Evolutionary conservation across 2,888 invertebrate species (phyloP).

Genomic region (Litoditis marina): DNA sequence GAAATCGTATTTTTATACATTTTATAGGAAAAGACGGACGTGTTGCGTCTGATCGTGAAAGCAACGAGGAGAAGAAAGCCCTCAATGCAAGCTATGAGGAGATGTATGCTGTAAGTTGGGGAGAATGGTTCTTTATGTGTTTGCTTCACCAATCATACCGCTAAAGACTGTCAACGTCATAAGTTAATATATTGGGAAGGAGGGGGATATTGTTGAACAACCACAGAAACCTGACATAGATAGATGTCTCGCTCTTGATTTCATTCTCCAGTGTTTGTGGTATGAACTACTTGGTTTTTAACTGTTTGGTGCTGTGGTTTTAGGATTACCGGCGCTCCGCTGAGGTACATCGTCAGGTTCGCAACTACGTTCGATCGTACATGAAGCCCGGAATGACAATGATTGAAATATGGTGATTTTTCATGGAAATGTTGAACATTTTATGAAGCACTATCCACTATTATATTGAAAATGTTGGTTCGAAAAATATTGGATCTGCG

Average conservation of each 20-base stretch:
- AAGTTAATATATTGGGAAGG: no score
- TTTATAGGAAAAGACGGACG: constrained; percentile 49
- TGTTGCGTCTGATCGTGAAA: constrained; percentile 60
- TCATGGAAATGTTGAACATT: not conserved
- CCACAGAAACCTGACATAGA: no score
- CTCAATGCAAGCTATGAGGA: constrained; percentile 86
- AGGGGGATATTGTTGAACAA: no score
- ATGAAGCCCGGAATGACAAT: constrained; percentile 98
- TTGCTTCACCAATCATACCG: no score
- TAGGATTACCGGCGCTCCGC: constrained; percentile 76
- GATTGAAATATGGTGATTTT: constrained; percentile 82
- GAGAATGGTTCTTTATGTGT: no score
- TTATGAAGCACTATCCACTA: no score
- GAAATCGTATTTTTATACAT: constrained; percentile 14
- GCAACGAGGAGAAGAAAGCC: constrained; percentile 73
- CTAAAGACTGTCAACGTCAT: no score
- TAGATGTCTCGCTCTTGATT: not conserved
- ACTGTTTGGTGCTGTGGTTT: constrained; percentile 11
- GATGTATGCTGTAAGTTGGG: constrained; percentile 74
- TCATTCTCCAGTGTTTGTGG: constrained; percentile 1
- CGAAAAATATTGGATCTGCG: no score
- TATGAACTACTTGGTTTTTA: no score
- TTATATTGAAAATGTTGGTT: no score
- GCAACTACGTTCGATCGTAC: constrained; percentile 85
- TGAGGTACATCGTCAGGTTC: constrained; percentile 93